Evolutionary conservation across 2,113 vertebrate species (phyloP), one percentile per base, ranked within the genome.

Genomic region (Amblyopsis rosae): DNA sequence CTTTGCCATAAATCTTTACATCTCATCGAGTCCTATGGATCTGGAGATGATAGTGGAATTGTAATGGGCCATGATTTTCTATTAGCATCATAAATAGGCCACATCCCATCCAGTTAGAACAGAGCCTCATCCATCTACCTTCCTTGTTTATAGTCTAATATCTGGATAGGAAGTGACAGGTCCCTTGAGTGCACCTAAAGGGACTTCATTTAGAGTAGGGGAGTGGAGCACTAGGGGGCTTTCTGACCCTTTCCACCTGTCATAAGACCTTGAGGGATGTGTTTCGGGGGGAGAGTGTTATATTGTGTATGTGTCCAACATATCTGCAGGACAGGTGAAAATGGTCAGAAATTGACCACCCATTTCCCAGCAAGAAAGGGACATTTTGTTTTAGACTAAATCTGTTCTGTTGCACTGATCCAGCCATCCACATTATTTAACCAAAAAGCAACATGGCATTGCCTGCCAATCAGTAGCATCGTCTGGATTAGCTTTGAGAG

Each of bases 141-240:
- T 70, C 65, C 77, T 70, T 65, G 82, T 76, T 15, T 33, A 6
- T 9, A 13, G 50, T 81, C 75, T 67, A 84, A 86, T 82, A 81
- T 78, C 70, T 59, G 56, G 47, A 67, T 61, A 65, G 73, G 80
- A 87, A 84, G 85, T 82, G 71, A 77, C 82, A 67, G 75, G 65
- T 82, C 83, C 84, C 84, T 46, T 47, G 63, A 76, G 86, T 84
- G 72, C 70, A 68, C 78, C 81, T 77, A 50, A 82, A 84, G 79
- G 74, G 79, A 76, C 77, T 81, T 70, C 81, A 84, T 81, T 90
- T 80, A 79, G 63, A 45, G 16, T 32, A 70, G 68, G 70, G 69
- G 69, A 76, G 74, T 54, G 68, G 59, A 55, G 48, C 75, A 70
- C 74, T 70, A 63, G 72, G 75, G 68, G 69, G 46, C 35, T 70